These are phyloP conservation scores for Panthera uncia DNA, from an alignment of 2,113 vertebrate species.

Conservation along the genomic window DNA sequence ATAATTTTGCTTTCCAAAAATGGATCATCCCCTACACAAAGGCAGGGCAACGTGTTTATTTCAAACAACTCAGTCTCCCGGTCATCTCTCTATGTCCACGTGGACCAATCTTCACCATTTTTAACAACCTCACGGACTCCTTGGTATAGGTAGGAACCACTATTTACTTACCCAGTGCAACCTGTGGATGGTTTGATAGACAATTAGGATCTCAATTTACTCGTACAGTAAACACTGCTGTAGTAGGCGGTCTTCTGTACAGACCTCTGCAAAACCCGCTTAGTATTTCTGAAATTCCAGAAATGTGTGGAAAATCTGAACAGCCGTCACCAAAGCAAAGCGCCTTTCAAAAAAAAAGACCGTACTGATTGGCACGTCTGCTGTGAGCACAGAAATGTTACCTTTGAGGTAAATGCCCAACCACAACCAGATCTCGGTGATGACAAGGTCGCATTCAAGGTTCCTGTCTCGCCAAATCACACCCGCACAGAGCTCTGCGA, in stretches of 20 bases:
- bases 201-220: neutral
- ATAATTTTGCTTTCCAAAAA: slow-evolving; percentile 1
- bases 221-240: neutral
- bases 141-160: no score
- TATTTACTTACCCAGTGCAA: neutral
- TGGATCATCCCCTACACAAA: neutral
- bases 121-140: neutral
- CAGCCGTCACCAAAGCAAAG: neutral
- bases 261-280: neutral
- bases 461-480: neutral
- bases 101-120: neutral
- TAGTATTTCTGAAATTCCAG: neutral
- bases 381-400: neutral
- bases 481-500: neutral
- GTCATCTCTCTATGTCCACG: neutral
- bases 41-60: neutral
- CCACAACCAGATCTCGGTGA: fast-evolving
- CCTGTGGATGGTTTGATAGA: neutral
- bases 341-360: neutral
- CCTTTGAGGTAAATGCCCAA: neutral
- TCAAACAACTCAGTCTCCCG: neutral
- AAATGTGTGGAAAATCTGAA: neutral
- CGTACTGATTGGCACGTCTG: neutral
- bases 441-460: fast-evolving
- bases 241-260: neutral